Conservation (phyloP, 2,113 vertebrate genomes). For the Rhodinocichla rosea region DNA sequence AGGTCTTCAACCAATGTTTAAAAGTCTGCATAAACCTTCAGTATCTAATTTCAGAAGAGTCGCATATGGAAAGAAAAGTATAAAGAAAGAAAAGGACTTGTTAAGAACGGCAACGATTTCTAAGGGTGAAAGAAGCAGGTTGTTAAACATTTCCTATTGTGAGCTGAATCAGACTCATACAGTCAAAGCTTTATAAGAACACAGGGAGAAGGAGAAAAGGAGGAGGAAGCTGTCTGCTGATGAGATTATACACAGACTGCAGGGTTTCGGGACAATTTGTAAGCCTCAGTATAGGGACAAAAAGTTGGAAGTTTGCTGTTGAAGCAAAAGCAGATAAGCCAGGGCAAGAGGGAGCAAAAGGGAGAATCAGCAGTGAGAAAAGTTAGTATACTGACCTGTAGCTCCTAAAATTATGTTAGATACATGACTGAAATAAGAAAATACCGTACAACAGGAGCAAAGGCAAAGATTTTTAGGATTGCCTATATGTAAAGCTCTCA, state of each 20-base stretch:
- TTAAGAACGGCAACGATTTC: not conserved
- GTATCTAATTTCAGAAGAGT: not conserved
- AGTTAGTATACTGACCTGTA: not conserved
- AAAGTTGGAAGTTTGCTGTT: not conserved
- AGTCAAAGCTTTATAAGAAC: not conserved
- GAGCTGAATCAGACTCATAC: not conserved
- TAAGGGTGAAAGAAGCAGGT: not conserved
- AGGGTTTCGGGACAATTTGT: not conserved
- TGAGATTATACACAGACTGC: not conserved
- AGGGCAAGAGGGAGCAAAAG: not conserved
- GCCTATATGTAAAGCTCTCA: not conserved
- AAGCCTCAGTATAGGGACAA: not conserved
- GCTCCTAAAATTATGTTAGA: not conserved
- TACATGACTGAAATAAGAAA: not conserved
- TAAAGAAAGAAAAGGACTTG: slow-evolving; percentile 22
- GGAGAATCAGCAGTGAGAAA: not conserved
- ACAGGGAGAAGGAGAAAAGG: not conserved
- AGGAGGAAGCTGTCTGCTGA: not conserved
- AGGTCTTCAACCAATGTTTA: not conserved
- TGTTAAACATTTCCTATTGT: slow-evolving; percentile 11
- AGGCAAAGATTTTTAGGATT: not conserved
- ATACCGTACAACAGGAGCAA: not conserved
- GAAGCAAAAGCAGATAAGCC: not conserved
- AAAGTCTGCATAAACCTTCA: not conserved
- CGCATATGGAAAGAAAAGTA: not conserved